These are phyloP conservation scores for Lontra canadensis DNA, from an alignment of 2,113 vertebrate species.

Conservation along the genomic window DNA sequence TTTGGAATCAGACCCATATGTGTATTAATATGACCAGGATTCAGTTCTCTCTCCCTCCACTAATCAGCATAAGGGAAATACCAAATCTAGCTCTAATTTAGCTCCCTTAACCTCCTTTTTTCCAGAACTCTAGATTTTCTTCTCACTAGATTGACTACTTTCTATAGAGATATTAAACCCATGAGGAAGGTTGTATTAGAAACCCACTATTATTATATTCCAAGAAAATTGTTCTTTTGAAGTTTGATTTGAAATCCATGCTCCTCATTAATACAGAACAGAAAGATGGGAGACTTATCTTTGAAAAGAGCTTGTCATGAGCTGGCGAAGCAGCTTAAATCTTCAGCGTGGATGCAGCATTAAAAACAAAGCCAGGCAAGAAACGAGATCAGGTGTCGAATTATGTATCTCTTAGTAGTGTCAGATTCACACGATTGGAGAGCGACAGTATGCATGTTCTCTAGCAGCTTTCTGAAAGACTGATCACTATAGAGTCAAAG, in stretches of 20 bases:
- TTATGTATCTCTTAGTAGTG: constrained; percentile 69
- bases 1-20: constrained; percentile 19
- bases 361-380: constrained; percentile 57
- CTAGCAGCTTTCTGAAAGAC: constrained; percentile 31
- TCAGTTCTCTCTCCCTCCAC: not conserved
- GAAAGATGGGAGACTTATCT: constrained; percentile 27
- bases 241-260: constrained; percentile 74
- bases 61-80: not conserved
- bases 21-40: not conserved
- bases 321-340: constrained; percentile 55
- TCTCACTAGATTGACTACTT: constrained; percentile 39
- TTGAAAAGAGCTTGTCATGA: constrained; percentile 34
- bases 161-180: constrained; percentile 51
- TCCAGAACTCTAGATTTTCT: not conserved
- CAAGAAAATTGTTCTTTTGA: constrained; percentile 71
- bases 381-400: constrained; percentile 34
- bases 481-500: not conserved
- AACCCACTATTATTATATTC: constrained; percentile 60
- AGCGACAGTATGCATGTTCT: not conserved
- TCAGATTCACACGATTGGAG: not conserved
- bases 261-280: constrained; percentile 50
- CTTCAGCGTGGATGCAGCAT: not conserved
- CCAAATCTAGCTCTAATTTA: not conserved
- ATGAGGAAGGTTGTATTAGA: constrained; percentile 57
- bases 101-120: not conserved